Evolutionary conservation across 2,797 vertebrate species (phyloP).

Genomic region (Notoglanidium macrostoma): DNA sequence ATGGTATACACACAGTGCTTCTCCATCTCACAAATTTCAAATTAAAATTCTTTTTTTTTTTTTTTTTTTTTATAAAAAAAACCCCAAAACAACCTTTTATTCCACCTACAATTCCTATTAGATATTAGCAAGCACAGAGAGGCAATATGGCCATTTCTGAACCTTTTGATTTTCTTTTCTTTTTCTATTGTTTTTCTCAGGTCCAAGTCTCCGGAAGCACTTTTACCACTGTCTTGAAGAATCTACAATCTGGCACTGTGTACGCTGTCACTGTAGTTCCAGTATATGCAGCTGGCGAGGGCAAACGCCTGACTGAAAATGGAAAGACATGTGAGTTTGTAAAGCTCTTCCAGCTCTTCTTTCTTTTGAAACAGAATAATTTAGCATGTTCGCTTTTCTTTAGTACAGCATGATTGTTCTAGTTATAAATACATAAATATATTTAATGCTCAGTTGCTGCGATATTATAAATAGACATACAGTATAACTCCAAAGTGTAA

Average conservation of each 20-base stretch:
- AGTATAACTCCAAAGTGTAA: conserved; percentile 61
- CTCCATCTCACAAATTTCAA: neutral
- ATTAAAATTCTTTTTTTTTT: conserved; percentile 4
- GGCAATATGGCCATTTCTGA: neutral
- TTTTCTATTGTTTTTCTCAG: conserved; percentile 12
- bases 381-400: conserved; percentile 1
- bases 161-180: neutral
- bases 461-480: neutral
- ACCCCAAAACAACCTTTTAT: neutral
- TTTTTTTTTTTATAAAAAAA: neutral
- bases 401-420: conserved; percentile 14
- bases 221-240: conserved; percentile 85
- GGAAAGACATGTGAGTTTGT: conserved; percentile 89
- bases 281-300: conserved; percentile 87
- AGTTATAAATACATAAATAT: conserved; percentile 9
- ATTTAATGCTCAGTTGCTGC: neutral
- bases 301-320: conserved; percentile 85
- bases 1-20: conserved; percentile 73
- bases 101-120: neutral
- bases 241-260: conserved; percentile 85
- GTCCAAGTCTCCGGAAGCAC: conserved; percentile 87
- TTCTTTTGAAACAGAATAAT: neutral
- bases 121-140: neutral
- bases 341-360: too few relatives aligned
- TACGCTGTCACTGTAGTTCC: conserved; percentile 90